A percentile compares a stretch with the other conserved stretches of the same genome.
Conservation (phyloP, 2,888 invertebrate species). For the Platerodrilus igneus region DNA sequence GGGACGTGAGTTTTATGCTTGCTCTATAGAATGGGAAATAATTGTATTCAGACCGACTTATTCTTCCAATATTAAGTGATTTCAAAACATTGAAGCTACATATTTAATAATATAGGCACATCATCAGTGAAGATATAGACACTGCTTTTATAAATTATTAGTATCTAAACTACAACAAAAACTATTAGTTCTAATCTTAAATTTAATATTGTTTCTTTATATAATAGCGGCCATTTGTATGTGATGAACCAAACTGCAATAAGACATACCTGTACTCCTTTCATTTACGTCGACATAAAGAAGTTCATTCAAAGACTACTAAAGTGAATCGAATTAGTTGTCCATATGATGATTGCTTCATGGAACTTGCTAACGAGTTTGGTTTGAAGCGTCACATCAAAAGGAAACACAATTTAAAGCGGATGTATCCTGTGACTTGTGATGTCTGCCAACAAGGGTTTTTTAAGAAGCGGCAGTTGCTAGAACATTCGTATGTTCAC, state of each 20-base stretch:
- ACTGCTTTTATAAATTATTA: too few species aligned
- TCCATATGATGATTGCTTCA: slow-evolving; percentile 29
- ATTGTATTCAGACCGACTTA: too few species aligned
- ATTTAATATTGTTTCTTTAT: slow-evolving; percentile 10
- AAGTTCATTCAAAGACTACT: slow-evolving; percentile 22
- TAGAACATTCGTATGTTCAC: slow-evolving; percentile 29
- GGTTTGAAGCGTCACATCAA: slow-evolving; percentile 34
- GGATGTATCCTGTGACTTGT: slow-evolving; percentile 31
- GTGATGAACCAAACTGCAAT: slow-evolving; percentile 29
- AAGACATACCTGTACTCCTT: slow-evolving; percentile 34
- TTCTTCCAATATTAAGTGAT: too few species aligned
- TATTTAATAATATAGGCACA: too few species aligned
- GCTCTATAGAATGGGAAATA: too few species aligned
- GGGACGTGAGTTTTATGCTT: too few species aligned
- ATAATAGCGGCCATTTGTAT: slow-evolving; percentile 35
- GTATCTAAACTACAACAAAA: too few species aligned
- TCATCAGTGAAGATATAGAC: too few species aligned
- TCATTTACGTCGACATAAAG: slow-evolving; percentile 35
- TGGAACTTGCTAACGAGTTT: slow-evolving; percentile 34
- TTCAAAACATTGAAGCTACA: too few species aligned
- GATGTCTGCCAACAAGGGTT: slow-evolving; percentile 33
- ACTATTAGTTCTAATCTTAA: too few species aligned
- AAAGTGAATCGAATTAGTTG: slow-evolving; percentile 23
- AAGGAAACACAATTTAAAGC: slow-evolving; percentile 26
- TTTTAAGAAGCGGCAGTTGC: slow-evolving; percentile 33